phyloP scores from a whole-genome alignment of 2,113 vertebrate species.

The Pluvialis apricaria region DNA sequence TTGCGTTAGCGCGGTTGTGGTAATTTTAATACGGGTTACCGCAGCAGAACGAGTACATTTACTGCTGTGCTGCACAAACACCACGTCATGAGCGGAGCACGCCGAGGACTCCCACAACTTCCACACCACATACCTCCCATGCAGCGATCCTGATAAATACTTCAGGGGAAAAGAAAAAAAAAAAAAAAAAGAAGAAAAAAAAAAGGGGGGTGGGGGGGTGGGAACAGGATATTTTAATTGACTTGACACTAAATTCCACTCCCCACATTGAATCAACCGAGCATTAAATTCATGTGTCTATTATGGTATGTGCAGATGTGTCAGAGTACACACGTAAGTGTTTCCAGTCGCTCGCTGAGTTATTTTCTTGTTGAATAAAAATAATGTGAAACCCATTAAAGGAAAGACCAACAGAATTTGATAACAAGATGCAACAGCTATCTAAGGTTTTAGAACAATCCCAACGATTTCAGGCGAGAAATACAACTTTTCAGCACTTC shows the following conservation, averaged over 20 bases:
- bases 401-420: constrained; percentile 31
- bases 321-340: constrained; percentile 43
- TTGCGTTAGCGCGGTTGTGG: not conserved
- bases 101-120: constrained; percentile 42
- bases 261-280: constrained; percentile 33
- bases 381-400: constrained; percentile 40
- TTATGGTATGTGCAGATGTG: constrained; percentile 46
- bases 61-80: constrained; percentile 37
- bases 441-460: constrained; percentile 23
- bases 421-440: constrained; percentile 53
- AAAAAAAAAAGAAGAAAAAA: not conserved
- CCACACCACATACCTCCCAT: constrained; percentile 58
- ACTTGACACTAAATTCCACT: constrained; percentile 61
- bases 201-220: not conserved
- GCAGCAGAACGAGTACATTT: constrained; percentile 11
- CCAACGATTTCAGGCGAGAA: not conserved
- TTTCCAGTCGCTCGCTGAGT: constrained; percentile 22
- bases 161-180: not conserved
- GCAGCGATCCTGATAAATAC: constrained; percentile 44
- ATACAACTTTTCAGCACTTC: constrained; percentile 18
- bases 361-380: constrained; percentile 42
- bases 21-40: not conserved
- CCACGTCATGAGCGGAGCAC: constrained; percentile 10
- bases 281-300: constrained; percentile 65
- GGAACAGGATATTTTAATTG: constrained; percentile 67